These are phyloP conservation scores for Ectemnius cavifrons DNA, from an alignment of 2,888 invertebrate genomes.

Conservation along the genomic window DNA sequence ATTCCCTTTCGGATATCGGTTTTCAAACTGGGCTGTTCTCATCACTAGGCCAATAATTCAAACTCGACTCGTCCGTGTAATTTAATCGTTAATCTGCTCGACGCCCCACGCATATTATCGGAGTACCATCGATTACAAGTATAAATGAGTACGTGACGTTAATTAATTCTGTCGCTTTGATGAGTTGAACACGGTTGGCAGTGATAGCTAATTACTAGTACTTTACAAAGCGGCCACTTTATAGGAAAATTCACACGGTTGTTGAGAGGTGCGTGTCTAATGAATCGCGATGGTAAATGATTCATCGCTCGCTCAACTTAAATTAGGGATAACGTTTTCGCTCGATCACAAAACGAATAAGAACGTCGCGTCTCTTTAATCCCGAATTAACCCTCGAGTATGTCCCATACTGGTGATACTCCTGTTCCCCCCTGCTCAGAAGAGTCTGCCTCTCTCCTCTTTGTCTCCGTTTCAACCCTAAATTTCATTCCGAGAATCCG, in stretches of 20 bases:
- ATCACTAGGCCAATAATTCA: slow-evolving; percentile 38
- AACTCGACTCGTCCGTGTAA: neutral
- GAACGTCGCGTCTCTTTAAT: slow-evolving; percentile 27
- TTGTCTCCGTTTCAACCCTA: slow-evolving; percentile 63
- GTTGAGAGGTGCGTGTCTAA: slow-evolving; percentile 9
- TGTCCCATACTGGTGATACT: slow-evolving; percentile 22
- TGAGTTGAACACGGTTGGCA: neutral
- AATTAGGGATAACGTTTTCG: neutral
- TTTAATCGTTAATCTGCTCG: slow-evolving; percentile 12
- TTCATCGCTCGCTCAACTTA: neutral
- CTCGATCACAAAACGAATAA: slow-evolving; percentile 22
- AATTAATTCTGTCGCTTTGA: neutral
- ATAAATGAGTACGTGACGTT: neutral
- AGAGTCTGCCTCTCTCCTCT: slow-evolving; percentile 7
- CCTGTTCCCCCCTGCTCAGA: slow-evolving; percentile 15
- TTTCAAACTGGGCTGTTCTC: slow-evolving; percentile 59
- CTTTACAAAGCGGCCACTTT: too few relatives aligned
- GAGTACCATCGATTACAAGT: neutral
- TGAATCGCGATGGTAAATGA: neutral
- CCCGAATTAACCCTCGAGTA: slow-evolving; percentile 26
- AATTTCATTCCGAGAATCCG: slow-evolving; percentile 76
- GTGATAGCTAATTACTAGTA: too few relatives aligned
- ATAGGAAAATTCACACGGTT: too few relatives aligned
- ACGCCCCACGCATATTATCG: neutral
- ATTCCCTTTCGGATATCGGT: slow-evolving; percentile 45